Base-by-base conservation (phyloP, 2,888 invertebrate genomes). In the Melieria picta region DNA sequence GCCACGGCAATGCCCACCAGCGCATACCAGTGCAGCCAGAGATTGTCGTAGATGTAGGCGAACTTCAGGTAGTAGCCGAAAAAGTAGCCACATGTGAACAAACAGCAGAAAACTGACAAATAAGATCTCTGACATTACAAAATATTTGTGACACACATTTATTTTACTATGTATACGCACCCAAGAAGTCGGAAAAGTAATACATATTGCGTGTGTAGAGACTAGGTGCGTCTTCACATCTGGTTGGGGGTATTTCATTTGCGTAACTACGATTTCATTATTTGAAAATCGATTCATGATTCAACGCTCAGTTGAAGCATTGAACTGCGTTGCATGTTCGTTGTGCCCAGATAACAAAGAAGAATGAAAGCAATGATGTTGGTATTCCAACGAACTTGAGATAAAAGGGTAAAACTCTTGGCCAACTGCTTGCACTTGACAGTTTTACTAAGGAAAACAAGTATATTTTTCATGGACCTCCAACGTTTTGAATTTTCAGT, bases 41-140 rank as follows among this genome's bases (percentile, higher is more conserved):
- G 75, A 72, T 81, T 83, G 11, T 79, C 78, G 67, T 83, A 84
- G 69, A 79, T 77, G 72, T 79, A 81, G 6, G 82, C 80, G 9
- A 79, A 83, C 62, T 84, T 84, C 6, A 77, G 75, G 62, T 84
- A 84, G 66, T 82, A 84, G 46, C 83, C 83, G 69, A 78, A 65
- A 10, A 79, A 80, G 47, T 81, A 76, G 1, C 83, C 83, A 66
- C 81, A 79, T 63, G 75, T 76, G 75, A 81, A 83, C 43, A 84
- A 72, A 46, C 83, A 83, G 65, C 77, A 73, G 50, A 79, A 72
- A 13, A 77, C 83, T 83, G n/a, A 43, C 72, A 45, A 7, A 52
- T 7, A 57, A 7, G 30, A 56, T 11, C 7, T 43, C 52, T 61
- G 11, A 13, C 43, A 50, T 6, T 11, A 47, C 30, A 60, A 45